Conservation (phyloP, 2,888 invertebrate genomes). For the Drosophila meridiana region DNA sequence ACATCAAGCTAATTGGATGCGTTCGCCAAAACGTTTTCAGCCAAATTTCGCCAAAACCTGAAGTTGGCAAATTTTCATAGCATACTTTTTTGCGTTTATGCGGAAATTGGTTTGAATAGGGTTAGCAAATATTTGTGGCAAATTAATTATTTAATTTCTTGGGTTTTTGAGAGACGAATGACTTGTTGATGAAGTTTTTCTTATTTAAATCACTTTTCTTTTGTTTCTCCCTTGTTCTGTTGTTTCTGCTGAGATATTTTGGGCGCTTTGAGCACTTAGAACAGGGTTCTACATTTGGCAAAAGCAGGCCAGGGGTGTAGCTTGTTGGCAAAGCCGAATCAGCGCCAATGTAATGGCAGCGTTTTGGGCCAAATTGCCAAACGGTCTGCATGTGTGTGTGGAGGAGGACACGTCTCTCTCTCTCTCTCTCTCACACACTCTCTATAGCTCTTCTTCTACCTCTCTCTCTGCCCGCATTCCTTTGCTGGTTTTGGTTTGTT, state of each 20-base stretch:
- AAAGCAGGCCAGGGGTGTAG: conserved; percentile 40
- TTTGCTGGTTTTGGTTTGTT: conserved; percentile 66
- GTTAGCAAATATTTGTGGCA: neutral
- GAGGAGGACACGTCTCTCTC: conserved; percentile 22
- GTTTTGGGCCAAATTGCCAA: conserved; percentile 63
- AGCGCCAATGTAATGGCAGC: conserved; percentile 54
- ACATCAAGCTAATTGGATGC: conserved; percentile 45
- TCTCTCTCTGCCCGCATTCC: neutral
- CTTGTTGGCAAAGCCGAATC: conserved; percentile 28
- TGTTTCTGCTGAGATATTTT: neutral
- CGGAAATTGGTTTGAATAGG: neutral
- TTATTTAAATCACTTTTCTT: neutral
- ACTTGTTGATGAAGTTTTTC: neutral
- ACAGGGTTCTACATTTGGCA: conserved; percentile 29
- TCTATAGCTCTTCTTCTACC: neutral
- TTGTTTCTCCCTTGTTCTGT: neutral
- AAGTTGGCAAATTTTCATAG: neutral
- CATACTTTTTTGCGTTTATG: conserved; percentile 2
- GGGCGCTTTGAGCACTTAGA: conserved; percentile 26
- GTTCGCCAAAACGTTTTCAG: conserved; percentile 33
- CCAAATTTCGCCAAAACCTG: neutral
- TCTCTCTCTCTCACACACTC: neutral
- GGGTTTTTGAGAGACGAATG: neutral
- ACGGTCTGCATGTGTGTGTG: conserved; percentile 24
- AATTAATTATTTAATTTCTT: neutral